Conservation (phyloP, 2,113 vertebrate species). For the Zosterops japonicus region DNA sequence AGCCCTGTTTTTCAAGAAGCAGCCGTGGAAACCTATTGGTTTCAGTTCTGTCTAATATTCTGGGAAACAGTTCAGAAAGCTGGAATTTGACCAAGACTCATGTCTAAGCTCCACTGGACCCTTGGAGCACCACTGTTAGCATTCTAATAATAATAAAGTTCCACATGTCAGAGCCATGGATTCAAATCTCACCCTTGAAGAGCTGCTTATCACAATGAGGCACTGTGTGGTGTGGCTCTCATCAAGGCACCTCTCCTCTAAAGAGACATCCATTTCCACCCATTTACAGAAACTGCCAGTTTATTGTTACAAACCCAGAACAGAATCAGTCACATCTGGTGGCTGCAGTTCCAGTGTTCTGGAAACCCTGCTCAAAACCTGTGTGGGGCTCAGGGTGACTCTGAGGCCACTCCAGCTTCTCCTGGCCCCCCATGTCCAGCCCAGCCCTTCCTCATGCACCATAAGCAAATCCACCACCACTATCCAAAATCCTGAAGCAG, state of each 20-base stretch:
- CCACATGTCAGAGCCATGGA: neutral
- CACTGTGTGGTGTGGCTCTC: accelerated
- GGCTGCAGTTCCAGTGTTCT: neutral
- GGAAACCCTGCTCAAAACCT: neutral
- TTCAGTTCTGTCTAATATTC: neutral
- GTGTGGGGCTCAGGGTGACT: neutral
- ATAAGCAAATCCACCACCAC: neutral
- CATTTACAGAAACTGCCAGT: neutral
- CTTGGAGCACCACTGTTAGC: neutral
- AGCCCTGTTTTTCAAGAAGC: neutral
- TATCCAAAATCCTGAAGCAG: neutral
- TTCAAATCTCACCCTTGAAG: neutral
- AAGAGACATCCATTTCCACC: neutral
- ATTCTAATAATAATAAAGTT: neutral
- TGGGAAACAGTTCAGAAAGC: neutral
- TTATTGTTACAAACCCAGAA: neutral
- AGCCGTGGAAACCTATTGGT: neutral
- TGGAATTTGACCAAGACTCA: neutral
- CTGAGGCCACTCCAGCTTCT: neutral
- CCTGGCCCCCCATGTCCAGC: neutral
- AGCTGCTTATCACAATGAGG: accelerated
- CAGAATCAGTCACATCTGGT: neutral
- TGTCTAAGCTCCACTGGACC: neutral
- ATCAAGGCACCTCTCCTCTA: neutral
- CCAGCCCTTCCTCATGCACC: neutral